Evolutionary conservation across 2,888 invertebrate genomes (phyloP), one percentile per base, ranked within the genome.

Genomic region (Drosophila robusta): DNA sequence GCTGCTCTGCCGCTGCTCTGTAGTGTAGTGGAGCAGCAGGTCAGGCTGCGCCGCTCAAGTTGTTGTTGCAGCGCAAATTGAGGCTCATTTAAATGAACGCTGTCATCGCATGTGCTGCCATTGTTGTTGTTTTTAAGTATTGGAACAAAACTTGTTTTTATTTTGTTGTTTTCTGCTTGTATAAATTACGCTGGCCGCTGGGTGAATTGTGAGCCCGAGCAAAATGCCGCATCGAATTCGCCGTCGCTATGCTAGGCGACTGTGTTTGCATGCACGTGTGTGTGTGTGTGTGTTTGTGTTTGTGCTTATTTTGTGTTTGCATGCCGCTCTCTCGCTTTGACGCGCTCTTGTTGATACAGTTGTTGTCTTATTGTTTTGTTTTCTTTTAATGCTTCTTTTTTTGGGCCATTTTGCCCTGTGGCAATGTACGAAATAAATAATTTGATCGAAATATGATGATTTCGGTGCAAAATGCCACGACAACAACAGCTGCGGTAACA

Each of bases 11-110:
- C 47, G 42, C 39, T 71, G 70, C 50, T 26, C 51, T 78, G 29
- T 71, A 62, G 75, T 71, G 70, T 79, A 77, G 79, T 77, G 75
- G 77, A 77, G 71, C 77, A 77, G 77, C 79, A 79, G 77, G 77
- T 77, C 77, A 77, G 60, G 14, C 49, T 6, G 46, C 39, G 50
- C 34, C 16, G 41, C 39, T 65, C 38, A 47, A 12, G 8, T 11
- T 47, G 39, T n/a, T 58, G 67, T 47, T 51, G 57, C 46, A 44
- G 51, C 29, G 26, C 22, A 58, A 54, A 64, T 50, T 62, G 68
- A 4, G 4, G 36, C 60, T 62, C 72, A 60, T 75, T 68, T 67
- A 61, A 61, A 75, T 68, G 73, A 61, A 61, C 64, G 46, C 51
- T 61, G 56, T 75, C 63, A 61, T 57, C 63, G 50, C 16, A 58